A percentile compares a stretch with the other conserved stretches of the same genome.
Conservation (phyloP, 2,888 invertebrate species). For the Rotaria socialis region DNA sequence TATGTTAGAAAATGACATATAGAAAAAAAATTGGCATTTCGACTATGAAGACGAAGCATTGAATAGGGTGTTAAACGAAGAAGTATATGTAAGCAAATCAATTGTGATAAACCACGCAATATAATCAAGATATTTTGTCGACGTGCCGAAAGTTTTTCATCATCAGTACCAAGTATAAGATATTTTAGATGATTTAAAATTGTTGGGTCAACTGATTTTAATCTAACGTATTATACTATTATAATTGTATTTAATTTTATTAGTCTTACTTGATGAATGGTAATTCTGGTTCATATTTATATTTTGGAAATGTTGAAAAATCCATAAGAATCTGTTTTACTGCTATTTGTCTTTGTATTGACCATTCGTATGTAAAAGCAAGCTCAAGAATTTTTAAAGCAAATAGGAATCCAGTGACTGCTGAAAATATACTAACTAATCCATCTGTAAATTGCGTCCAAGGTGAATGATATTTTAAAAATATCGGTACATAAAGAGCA, state of each 20-base stretch:
- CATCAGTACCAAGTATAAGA: background rate
- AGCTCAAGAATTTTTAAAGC: background rate
- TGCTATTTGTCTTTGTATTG: background rate
- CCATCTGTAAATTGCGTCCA: background rate
- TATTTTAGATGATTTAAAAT: background rate
- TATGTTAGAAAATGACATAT: background rate
- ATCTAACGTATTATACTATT: no score
- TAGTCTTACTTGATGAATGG: background rate
- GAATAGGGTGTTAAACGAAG: slow-evolving; percentile 17
- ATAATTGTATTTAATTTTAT: no score
- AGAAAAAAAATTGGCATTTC: background rate
- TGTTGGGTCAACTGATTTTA: background rate
- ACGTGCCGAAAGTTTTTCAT: background rate
- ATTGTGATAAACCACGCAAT: background rate
- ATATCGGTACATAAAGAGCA: background rate
- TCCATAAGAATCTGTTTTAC: background rate
- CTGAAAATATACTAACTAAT: background rate
- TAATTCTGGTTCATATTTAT: slow-evolving; percentile 9
- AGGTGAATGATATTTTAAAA: background rate
- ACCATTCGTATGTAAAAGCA: slow-evolving; percentile 6
- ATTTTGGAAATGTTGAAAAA: slow-evolving; percentile 36
- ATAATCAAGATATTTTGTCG: background rate
- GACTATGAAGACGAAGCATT: background rate
- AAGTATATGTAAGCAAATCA: no score
- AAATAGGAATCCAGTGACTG: slow-evolving; percentile 27